Evolutionary conservation across 2,797 vertebrate genomes (phyloP).

Genomic region (Choloepus didactylus): DNA sequence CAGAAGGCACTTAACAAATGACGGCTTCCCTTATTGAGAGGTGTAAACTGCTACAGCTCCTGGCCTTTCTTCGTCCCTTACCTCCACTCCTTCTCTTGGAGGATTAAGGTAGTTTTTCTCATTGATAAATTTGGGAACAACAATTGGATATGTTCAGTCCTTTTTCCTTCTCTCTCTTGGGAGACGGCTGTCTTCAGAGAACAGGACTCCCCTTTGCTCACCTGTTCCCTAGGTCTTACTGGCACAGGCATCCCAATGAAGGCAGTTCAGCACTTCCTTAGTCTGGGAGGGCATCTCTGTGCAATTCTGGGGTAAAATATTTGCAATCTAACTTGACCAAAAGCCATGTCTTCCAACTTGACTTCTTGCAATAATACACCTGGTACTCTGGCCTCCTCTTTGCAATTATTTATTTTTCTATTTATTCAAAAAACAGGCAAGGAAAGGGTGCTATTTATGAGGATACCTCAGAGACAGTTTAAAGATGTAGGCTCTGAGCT

Average conservation of each 20-base stretch:
- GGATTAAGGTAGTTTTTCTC: slow-evolving; percentile 56
- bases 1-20: too few species aligned
- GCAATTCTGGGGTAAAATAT: background rate
- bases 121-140: background rate
- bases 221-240: background rate
- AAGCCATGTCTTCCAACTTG: background rate
- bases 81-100: background rate
- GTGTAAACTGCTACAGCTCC: background rate
- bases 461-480: background rate
- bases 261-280: background rate
- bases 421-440: background rate
- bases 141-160: background rate
- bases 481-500: background rate
- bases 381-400: background rate
- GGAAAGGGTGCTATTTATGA: background rate
- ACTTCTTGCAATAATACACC: background rate
- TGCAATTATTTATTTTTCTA: background rate
- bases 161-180: background rate
- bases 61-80: background rate
- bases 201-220: background rate
- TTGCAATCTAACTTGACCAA: background rate
- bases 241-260: background rate
- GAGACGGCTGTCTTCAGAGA: background rate
- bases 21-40: too few species aligned
- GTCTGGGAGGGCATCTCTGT: background rate